Evolutionary conservation across 1,140 invertebrate species (phyloP), one percentile per base, ranked within the genome.

Genomic region (Scaptomyza graminum): DNA sequence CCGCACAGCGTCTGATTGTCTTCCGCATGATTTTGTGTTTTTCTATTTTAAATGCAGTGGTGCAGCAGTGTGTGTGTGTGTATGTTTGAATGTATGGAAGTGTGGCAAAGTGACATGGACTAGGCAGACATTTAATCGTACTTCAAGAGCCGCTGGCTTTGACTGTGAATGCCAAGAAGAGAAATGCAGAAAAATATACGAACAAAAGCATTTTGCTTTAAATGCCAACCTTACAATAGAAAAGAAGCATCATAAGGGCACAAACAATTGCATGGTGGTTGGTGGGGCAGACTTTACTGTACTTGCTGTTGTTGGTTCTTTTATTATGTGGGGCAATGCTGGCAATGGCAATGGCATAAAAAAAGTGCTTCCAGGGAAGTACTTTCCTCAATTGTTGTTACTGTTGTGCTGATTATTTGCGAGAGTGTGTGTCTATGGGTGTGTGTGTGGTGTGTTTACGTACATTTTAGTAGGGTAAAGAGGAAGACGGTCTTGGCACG

Each of bases 171-270:
- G 55, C 34, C 31, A 79, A 54, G 55, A 57, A 51, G 50, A 41
- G n/a, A 47, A 59, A 43, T 44, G 47, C 16, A 69, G 43, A 52
- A 44, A 37, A 43, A 39, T 31, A n/a, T 15, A 46, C 41, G 49
- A 51, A 31, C 37, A 39, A 55, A 55, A 61, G 69, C 59, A 79
- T 77, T 83, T 87, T 87, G 84, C 79, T 79, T 69, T 71, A 88
- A 88, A 89, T 88, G 83, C 83, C 84, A 89, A 67, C 65, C 84
- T 79, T 88, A 88, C 83, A 88, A 88, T 89, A 88, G 79, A 88
- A 83, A 88, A 83, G 83, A 83, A 88, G 83, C 83, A 88, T 88
- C 83, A 83, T 79, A 88, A 88, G 83, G 83, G 74, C 82, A 81
- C 70, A 76, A 72, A 76, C 67, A 77, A 74, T 74, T 75, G 80